phyloP scores from a whole-genome alignment of 2,888 invertebrate species.

The Dasysyrphus tricinctus region DNA sequence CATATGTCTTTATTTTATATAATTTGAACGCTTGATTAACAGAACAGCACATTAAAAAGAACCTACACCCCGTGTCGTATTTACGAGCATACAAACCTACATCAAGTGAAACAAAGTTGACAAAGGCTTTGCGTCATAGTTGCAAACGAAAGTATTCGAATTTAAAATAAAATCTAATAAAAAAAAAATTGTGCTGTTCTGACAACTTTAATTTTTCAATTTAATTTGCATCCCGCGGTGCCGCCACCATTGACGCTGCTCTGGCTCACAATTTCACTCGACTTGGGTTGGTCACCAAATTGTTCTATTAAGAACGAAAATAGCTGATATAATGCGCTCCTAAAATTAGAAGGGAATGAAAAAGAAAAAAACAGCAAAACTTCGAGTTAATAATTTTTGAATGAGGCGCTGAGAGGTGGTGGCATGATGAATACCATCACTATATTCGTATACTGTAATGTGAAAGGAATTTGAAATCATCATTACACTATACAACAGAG shows the following conservation, averaged over 20 bases:
- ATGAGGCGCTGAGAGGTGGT: slow-evolving; percentile 38
- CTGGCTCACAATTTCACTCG: too few species aligned
- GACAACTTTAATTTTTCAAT: slow-evolving; percentile 16
- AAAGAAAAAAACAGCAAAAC: not conserved
- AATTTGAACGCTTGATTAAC: not conserved
- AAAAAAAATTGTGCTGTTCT: not conserved
- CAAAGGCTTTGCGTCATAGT: not conserved
- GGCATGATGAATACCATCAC: slow-evolving; percentile 17
- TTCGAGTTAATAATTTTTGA: slow-evolving; percentile 39
- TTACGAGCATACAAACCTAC: not conserved
- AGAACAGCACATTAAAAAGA: not conserved
- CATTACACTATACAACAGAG: slow-evolving; percentile 31
- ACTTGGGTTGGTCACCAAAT: slow-evolving; percentile 4
- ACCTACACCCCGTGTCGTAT: not conserved
- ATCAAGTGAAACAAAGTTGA: not conserved
- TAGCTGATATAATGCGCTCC: slow-evolving; percentile 22
- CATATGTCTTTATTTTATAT: not conserved
- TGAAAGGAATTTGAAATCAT: slow-evolving; percentile 59
- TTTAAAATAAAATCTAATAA: not conserved
- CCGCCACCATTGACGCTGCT: too few species aligned
- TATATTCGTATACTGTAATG: slow-evolving; percentile 32
- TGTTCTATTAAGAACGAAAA: slow-evolving; percentile 25
- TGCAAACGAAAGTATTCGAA: slow-evolving; percentile 21
- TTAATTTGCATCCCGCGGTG: not conserved
- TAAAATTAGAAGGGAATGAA: slow-evolving; percentile 28